These are phyloP conservation scores for Grus americana DNA, from an alignment of 2,113 vertebrate genomes.

Conservation along the genomic window DNA sequence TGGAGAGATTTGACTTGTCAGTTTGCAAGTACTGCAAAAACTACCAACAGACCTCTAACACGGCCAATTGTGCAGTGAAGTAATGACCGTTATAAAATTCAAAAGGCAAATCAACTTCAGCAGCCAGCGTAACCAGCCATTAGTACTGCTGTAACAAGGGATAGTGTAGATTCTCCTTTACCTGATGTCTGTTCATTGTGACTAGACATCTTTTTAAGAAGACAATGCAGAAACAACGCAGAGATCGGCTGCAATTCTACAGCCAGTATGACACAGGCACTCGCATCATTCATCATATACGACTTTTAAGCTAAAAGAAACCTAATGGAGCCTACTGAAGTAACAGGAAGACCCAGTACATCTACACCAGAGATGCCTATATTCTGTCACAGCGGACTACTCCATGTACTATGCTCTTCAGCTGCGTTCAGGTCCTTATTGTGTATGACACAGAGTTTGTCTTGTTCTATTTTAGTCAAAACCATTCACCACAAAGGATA, in stretches of 20 bases:
- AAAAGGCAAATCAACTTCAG: neutral
- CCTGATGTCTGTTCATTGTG: neutral
- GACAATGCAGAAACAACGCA: neutral
- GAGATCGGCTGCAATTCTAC: accelerated
- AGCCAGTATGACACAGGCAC: neutral
- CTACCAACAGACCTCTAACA: neutral
- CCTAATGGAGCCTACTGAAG: neutral
- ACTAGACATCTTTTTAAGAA: neutral
- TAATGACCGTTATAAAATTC: neutral
- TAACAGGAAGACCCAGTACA: neutral
- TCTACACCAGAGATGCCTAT: no score
- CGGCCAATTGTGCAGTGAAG: neutral
- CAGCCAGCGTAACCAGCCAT: neutral
- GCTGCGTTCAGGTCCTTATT: neutral
- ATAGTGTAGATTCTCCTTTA: neutral
- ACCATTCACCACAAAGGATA: constrained; percentile 80
- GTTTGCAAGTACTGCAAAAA: neutral
- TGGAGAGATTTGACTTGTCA: neutral
- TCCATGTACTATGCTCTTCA: neutral
- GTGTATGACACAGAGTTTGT: neutral
- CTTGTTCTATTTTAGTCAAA: neutral
- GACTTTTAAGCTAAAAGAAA: neutral
- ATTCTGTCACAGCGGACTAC: neutral
- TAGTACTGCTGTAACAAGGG: neutral
- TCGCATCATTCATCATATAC: accelerated